Base-by-base conservation (phyloP, 2,113 vertebrate genomes). In the Planiliza haematocheilus region DNA sequence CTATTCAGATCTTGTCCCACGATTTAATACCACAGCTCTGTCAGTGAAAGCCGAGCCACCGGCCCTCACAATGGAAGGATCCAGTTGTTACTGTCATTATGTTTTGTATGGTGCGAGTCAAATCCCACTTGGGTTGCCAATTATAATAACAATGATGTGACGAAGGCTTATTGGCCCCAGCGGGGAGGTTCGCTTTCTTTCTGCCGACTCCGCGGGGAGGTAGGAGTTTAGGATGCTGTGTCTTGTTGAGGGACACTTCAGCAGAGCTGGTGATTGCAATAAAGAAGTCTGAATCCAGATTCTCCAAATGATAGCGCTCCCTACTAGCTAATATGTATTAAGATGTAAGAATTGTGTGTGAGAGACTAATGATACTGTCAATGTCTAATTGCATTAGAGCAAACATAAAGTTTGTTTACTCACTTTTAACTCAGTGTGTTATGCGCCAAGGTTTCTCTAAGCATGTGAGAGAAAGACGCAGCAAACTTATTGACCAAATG, bases 101-200 rank as follows among this genome's bases (percentile, higher is more conserved):
- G 69, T 17, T 51, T 38, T 41, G 17, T 17, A 36, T 17, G n/a
- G 20, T 14, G 9, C 3, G 7, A 63, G n/a, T 58, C 11, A 41
- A 67, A 58, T 46, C 60, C 30, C 20, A 37, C 39, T 41, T 17
- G 30, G 14, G 17, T 24, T 45, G 10, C 17, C 0, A 21, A 66
- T 79, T 43, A 73, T 66, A 43, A 46, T 72, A 64, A 51, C 49
- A 71, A 83, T 37, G 48, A 64, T 51, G 10, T 10, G 16, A 38
- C 1, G 2, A 45, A 24, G 24, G 37, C 36, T 50, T 50, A 49
- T 66, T 49, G 50, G 53, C 42, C 53, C 36, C 50, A 7, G 14
- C 13, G 21, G 55, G 17, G 55, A 14, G 34, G 37, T 18, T 49
- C n/a, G 43, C 24, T 63, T 30, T 49, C 34, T 43, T 20, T 36